phyloP scores from a whole-genome alignment of 2,113 vertebrate species.

The Isichthys henryi region DNA sequence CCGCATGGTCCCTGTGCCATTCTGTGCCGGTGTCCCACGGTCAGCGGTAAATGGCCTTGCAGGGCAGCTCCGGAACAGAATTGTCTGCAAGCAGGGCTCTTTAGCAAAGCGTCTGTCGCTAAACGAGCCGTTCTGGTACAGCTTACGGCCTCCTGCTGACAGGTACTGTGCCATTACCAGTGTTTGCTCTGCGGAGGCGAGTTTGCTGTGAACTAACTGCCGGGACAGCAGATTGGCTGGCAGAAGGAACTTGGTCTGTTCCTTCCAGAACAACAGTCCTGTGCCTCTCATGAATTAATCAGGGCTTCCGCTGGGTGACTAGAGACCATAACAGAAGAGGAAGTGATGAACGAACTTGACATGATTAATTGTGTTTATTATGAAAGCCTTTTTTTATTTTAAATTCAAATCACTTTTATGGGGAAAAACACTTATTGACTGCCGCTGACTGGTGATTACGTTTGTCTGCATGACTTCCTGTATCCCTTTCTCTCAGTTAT shows the following conservation, averaged over 20 bases:
- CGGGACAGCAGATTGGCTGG: slow-evolving; percentile 33
- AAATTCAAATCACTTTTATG: slow-evolving; percentile 33
- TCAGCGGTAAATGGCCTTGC: background rate
- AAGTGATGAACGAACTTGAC: slow-evolving; percentile 55
- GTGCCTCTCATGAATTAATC: slow-evolving; percentile 65
- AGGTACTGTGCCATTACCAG: slow-evolving; percentile 20
- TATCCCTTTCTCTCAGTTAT: background rate
- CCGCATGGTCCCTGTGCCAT: background rate
- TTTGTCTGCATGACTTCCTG: slow-evolving; percentile 35
- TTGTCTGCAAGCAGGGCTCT: slow-evolving; percentile 11
- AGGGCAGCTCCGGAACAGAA: background rate
- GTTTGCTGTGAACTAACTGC: background rate
- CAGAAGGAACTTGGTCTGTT: slow-evolving; percentile 62
- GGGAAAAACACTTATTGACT: slow-evolving; percentile 48
- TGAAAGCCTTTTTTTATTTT: slow-evolving; percentile 57
- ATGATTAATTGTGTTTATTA: slow-evolving; percentile 76
- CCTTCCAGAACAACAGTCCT: slow-evolving; percentile 64
- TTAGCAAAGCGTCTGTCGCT: slow-evolving; percentile 4
- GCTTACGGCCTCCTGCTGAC: slow-evolving; percentile 9
- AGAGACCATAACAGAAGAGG: slow-evolving; percentile 56
- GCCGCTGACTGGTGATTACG: slow-evolving; percentile 35
- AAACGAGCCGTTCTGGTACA: background rate
- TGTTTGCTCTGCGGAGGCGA: slow-evolving; percentile 14
- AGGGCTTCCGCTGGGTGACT: slow-evolving; percentile 63
- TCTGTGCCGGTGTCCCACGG: background rate